These are phyloP conservation scores for Hoplostethus mediterraneus DNA, from an alignment of 2,797 vertebrate species.

Conservation along the genomic window DNA sequence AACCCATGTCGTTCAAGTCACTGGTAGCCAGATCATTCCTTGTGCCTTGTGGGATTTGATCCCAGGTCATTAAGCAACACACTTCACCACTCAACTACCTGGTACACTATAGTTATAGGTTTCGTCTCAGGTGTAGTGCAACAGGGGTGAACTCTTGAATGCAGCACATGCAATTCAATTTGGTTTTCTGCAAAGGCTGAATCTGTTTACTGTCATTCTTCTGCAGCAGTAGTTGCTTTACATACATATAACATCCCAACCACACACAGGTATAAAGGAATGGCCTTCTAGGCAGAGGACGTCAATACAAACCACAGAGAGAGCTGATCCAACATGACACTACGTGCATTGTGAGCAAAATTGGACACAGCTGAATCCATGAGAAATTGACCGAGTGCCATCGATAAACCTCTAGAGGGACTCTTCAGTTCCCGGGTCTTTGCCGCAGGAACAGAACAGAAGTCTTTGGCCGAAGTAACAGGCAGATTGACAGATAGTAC, in stretches of 20 bases:
- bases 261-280: constrained; percentile 28
- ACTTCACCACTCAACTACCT: no score
- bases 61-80: no score
- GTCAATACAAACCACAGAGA: constrained; percentile 60
- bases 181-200: no score
- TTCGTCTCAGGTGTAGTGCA: not conserved
- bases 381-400: constrained; percentile 62
- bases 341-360: constrained; percentile 67
- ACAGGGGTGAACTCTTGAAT: not conserved
- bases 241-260: constrained; percentile 12
- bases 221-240: constrained; percentile 19
- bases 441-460: constrained; percentile 27
- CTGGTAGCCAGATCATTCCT: no score
- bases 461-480: constrained; percentile 10
- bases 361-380: constrained; percentile 73
- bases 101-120: not conserved
- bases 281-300: constrained; percentile 48
- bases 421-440: constrained; percentile 26
- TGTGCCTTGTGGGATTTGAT: not conserved
- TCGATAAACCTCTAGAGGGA: constrained; percentile 56
- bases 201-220: not conserved
- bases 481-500: not conserved
- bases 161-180: no score
- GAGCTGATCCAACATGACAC: constrained; percentile 67
- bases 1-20: no score